Percentiles rank a stretch among this genome's conserved stretches.
Conservation (phyloP, 2,888 invertebrate genomes). For the Cheilosia pagana region DNA sequence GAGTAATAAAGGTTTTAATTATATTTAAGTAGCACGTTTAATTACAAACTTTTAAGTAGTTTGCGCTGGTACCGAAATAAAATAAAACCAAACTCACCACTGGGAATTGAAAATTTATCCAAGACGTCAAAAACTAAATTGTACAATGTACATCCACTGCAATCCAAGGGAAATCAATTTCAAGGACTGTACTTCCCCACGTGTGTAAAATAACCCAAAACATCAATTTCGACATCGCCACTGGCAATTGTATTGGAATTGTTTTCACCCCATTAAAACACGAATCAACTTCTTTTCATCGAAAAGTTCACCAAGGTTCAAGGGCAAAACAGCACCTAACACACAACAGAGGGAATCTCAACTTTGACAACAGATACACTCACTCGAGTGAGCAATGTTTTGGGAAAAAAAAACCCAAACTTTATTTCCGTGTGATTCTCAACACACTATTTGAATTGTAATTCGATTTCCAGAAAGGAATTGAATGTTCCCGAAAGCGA, state of each 20-base stretch:
- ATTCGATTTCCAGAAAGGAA: conserved; percentile 3
- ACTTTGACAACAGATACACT: conserved; percentile 7
- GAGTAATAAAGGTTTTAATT: no score
- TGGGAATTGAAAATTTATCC: no score
- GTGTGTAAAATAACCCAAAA: neutral
- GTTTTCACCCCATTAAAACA: conserved; percentile 22
- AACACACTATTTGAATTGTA: conserved; percentile 31
- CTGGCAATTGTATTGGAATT: neutral
- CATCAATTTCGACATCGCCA: neutral
- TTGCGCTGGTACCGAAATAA: no score
- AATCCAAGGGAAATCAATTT: neutral
- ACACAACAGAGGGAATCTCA: neutral
- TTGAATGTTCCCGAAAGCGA: neutral
- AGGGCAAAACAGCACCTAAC: neutral
- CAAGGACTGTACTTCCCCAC: neutral
- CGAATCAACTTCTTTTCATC: neutral
- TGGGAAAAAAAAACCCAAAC: neutral
- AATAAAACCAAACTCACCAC: no score
- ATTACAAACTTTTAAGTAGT: no score
- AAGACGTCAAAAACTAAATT: no score
- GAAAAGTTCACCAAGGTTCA: neutral
- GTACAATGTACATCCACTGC: neutral
- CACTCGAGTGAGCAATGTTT: conserved; percentile 2
- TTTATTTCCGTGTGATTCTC: conserved; percentile 18
- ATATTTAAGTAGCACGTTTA: no score